Conservation (phyloP, 2,888 invertebrate genomes). For the Sphecodes monilicornis region DNA sequence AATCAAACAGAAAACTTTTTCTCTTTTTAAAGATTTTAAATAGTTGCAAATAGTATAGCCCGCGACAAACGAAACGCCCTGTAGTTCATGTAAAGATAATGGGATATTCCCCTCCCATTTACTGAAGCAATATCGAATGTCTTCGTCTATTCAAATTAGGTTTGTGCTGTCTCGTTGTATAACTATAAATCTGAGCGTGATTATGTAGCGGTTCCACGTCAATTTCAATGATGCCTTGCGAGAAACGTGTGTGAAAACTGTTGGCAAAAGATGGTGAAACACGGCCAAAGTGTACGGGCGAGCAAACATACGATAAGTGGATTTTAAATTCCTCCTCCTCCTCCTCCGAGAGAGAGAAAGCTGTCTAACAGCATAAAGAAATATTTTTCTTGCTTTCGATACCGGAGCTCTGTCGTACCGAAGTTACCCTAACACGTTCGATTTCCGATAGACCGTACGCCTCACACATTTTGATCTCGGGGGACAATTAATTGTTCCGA, state of each 20-base stretch:
- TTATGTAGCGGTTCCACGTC: not conserved
- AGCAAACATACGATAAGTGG: not conserved
- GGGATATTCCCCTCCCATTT: not conserved
- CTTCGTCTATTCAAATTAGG: not conserved
- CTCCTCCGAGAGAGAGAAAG: not conserved
- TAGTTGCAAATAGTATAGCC: too few relatives aligned
- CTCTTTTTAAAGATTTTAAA: too few relatives aligned
- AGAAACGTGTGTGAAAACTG: not conserved
- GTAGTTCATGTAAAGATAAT: not conserved
- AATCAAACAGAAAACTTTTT: too few relatives aligned
- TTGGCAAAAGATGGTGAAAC: not conserved
- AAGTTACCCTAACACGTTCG: slow-evolving; percentile 14
- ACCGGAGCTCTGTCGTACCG: not conserved
- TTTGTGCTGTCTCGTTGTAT: not conserved
- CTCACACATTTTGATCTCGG: slow-evolving; percentile 8
- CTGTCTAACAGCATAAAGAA: not conserved
- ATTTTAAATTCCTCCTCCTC: not conserved
- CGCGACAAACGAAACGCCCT: not conserved
- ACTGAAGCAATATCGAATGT: not conserved
- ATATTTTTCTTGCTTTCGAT: not conserved
- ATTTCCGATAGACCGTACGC: slow-evolving; percentile 4
- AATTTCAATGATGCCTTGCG: not conserved
- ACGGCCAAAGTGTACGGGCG: not conserved
- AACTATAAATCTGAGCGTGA: too few relatives aligned
- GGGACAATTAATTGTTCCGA: slow-evolving; percentile 11